phyloP scores from a whole-genome alignment of 1,140 invertebrate genomes.

The Potamilus streckersoni region DNA sequence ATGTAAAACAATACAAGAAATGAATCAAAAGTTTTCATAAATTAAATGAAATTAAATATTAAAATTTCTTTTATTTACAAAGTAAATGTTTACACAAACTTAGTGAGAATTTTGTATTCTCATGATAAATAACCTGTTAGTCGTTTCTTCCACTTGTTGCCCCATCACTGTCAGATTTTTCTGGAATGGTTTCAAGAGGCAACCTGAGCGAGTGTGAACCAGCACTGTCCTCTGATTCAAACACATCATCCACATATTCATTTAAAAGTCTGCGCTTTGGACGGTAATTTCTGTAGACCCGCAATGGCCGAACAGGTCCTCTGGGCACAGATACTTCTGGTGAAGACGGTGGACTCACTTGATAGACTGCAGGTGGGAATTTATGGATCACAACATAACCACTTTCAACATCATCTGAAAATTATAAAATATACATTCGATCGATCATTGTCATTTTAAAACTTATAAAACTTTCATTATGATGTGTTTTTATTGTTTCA shows the following conservation, averaged over 20 bases:
- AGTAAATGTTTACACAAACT: too few relatives aligned
- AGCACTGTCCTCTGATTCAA: conserved; percentile 29
- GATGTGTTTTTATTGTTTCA: too few relatives aligned
- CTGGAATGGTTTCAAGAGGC: conserved; percentile 19
- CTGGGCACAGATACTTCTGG: background rate
- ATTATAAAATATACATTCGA: background rate
- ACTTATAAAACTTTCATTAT: too few relatives aligned
- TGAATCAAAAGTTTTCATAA: too few relatives aligned
- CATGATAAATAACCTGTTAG: too few relatives aligned
- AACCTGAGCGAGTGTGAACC: conserved; percentile 13
- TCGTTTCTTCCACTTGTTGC: background rate
- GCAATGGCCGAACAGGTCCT: background rate
- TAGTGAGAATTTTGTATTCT: too few relatives aligned
- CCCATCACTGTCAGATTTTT: conserved; percentile 5
- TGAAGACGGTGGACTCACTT: background rate
- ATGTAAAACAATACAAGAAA: too few relatives aligned
- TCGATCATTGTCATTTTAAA: too few relatives aligned
- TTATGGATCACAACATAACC: conserved; percentile 30
- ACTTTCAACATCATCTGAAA: conserved; percentile 23
- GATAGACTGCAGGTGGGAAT: conserved; percentile 12
- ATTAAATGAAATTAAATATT: too few relatives aligned
- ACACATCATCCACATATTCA: conserved; percentile 31
- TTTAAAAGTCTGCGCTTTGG: conserved; percentile 26
- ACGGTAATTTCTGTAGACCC: conserved; percentile 4
- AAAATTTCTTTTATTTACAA: too few relatives aligned